Conservation (phyloP, 2,888 invertebrate species). For the Thyatira batis region DNA sequence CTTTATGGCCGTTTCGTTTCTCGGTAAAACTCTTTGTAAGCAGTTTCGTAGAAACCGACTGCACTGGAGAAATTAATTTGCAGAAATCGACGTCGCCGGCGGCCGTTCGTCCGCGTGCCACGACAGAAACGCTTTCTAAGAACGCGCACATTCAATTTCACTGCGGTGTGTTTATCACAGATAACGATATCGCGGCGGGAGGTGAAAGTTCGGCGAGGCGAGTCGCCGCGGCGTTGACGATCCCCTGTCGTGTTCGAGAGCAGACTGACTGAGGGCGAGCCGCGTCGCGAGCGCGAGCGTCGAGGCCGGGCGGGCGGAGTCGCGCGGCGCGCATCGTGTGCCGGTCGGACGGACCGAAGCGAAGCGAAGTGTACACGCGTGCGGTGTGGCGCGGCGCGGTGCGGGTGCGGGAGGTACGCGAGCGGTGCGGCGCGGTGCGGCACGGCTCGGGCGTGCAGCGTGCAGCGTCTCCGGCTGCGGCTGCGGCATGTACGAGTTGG, state of each 20-base stretch:
- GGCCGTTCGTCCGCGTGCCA: slow-evolving; percentile 62
- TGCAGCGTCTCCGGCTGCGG: not conserved
- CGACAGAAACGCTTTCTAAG: slow-evolving; percentile 70
- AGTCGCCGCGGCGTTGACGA: slow-evolving; percentile 51
- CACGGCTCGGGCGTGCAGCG: slow-evolving; percentile 16
- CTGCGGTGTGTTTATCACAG: slow-evolving; percentile 73
- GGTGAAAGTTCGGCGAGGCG: slow-evolving; percentile 74
- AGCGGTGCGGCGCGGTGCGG: slow-evolving; percentile 24
- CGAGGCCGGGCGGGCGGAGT: slow-evolving; percentile 31
- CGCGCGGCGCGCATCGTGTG: slow-evolving; percentile 24
- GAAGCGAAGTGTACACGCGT: slow-evolving; percentile 27
- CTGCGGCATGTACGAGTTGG: slow-evolving; percentile 14
- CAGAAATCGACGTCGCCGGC: slow-evolving; percentile 67
- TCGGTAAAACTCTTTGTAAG: slow-evolving; percentile 78
- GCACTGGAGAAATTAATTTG: slow-evolving; percentile 79
- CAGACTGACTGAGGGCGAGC: slow-evolving; percentile 53
- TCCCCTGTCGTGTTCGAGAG: slow-evolving; percentile 57
- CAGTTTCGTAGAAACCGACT: slow-evolving; percentile 76
- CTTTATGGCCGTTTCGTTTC: slow-evolving; percentile 77
- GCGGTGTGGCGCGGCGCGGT: slow-evolving; percentile 23
- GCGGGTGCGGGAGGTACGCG: slow-evolving; percentile 28
- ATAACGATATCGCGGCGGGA: slow-evolving; percentile 71
- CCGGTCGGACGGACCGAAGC: slow-evolving; percentile 10
- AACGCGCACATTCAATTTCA: slow-evolving; percentile 78
- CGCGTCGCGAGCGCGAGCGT: slow-evolving; percentile 39